phyloP scores from a whole-genome alignment of 2,113 vertebrate species.

The Osmerus mordax region DNA sequence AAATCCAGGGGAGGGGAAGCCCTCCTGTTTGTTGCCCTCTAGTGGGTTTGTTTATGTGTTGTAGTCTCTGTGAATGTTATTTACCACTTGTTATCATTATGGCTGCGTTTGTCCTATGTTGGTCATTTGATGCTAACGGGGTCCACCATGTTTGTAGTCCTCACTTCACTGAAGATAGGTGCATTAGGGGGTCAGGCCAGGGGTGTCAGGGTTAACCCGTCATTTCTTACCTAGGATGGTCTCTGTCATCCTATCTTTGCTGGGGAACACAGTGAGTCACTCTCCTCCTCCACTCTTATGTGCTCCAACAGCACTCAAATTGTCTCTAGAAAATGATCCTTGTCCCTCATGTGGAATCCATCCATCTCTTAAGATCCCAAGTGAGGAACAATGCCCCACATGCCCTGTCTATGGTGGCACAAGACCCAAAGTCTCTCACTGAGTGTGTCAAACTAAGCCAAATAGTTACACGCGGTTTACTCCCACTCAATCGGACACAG shows the following conservation, averaged over 20 bases:
- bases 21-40: not conserved
- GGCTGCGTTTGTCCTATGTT: not conserved
- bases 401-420: not conserved
- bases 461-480: not conserved
- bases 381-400: not conserved
- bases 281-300: conserved; percentile 32
- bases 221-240: conserved; percentile 80
- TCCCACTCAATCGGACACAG: not conserved
- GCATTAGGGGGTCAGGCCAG: conserved; percentile 18
- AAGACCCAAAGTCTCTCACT: not conserved
- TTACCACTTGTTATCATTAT: not conserved
- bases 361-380: not conserved
- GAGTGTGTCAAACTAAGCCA: not conserved
- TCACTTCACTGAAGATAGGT: not conserved
- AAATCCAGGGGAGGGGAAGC: not conserved
- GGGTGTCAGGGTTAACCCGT: conserved; percentile 52
- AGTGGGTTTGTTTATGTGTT: not conserved
- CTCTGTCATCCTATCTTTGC: conserved; percentile 85
- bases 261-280: conserved; percentile 73
- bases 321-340: not conserved
- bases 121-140: not conserved
- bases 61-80: not conserved
- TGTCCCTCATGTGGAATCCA: not conserved
- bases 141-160: not conserved
- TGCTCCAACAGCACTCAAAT: not conserved